Evolutionary conservation across 2,113 vertebrate genomes (phyloP).

Genomic region (Capreolus pygargus): DNA sequence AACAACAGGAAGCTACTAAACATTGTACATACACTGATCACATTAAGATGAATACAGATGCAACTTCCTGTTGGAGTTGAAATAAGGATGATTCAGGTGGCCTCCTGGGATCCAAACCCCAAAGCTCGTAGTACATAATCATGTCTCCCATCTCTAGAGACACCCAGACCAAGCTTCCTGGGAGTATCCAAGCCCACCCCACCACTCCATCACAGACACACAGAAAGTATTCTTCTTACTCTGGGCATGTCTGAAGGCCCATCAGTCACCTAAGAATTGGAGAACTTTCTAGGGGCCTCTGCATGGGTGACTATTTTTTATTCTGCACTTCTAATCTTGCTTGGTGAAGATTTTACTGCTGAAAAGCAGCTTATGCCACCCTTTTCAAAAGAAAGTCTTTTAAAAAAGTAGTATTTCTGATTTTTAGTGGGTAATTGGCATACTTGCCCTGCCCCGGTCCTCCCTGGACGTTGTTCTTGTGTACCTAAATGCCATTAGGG

Average conservation of each 20-base stretch:
- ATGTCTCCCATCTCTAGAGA: neutral
- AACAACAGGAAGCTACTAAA: neutral
- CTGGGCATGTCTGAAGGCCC: neutral
- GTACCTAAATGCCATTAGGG: neutral
- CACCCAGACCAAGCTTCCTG: neutral
- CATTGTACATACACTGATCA: neutral
- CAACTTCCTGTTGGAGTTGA: constrained; percentile 6
- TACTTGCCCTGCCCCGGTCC: neutral
- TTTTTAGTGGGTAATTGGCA: neutral
- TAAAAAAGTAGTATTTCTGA: neutral
- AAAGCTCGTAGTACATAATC: neutral
- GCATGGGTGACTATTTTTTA: neutral
- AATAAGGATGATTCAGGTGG: neutral
- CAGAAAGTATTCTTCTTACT: neutral
- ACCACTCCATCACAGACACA: neutral
- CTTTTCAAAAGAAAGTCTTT: neutral
- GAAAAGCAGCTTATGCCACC: neutral
- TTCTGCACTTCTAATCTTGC: neutral
- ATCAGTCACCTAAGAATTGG: neutral
- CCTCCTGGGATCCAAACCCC: neutral
- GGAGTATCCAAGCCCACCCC: neutral
- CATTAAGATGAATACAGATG: neutral
- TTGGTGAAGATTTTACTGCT: neutral
- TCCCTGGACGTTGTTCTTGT: neutral
- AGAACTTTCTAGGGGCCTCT: neutral